Conservation (phyloP, 2,888 invertebrate genomes). For the Stenodema calcarata region DNA sequence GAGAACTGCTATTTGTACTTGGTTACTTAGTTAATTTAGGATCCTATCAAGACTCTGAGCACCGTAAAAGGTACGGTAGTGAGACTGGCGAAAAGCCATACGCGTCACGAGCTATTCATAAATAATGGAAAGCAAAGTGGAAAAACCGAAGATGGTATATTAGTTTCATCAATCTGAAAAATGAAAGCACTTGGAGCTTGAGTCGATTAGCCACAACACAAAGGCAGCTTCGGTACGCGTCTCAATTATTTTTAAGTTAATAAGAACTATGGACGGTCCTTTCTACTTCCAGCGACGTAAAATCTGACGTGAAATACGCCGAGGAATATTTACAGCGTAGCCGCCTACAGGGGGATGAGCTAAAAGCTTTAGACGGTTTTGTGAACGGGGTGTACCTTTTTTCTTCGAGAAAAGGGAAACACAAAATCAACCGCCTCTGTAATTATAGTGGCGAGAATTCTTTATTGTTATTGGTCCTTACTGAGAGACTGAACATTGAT, state of each 20-base stretch:
- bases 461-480: slow-evolving; percentile 22
- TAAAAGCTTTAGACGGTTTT: slow-evolving; percentile 5
- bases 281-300: slow-evolving; percentile 27
- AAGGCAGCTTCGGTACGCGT: slow-evolving; percentile 25
- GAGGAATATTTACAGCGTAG: slow-evolving; percentile 24
- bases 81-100: not conserved
- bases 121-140: not conserved
- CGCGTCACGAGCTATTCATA: not conserved
- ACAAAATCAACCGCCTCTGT: slow-evolving; percentile 10
- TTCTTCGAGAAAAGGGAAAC: not conserved
- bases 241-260: slow-evolving; percentile 29
- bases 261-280: slow-evolving; percentile 4
- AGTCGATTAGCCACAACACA: slow-evolving; percentile 19
- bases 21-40: not conserved
- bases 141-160: not conserved
- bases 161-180: not conserved
- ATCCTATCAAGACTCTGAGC: not conserved
- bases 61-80: not conserved
- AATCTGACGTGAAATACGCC: slow-evolving; percentile 25
- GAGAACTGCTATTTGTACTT: not conserved
- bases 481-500: not conserved
- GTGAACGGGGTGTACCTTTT: not conserved
- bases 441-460: slow-evolving; percentile 25
- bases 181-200: not conserved
- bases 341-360: slow-evolving; percentile 23